Base-by-base conservation (phyloP, 2,113 vertebrate species). In the Heloderma charlesbogerti region DNA sequence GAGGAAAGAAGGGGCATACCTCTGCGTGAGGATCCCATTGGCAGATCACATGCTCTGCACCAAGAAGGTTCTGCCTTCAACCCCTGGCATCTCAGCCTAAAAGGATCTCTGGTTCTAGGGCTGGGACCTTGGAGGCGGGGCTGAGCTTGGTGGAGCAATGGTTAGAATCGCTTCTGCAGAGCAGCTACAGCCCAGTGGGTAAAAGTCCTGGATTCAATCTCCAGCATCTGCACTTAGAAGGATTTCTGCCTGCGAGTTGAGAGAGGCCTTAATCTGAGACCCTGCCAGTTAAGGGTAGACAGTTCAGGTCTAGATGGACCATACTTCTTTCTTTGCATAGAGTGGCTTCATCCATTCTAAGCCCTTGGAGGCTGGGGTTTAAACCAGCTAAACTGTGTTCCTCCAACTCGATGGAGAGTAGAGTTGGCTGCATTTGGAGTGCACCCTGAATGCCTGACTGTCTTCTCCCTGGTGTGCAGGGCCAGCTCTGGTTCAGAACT, bases 401-500 rank as follows among this genome's bases (percentile, higher is more conserved):
- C 43, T 48, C 29, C 29, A 34, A 20, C 31, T 57, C 79, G 1
- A 8, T 15, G 48, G n/a, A 81, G 31, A 3, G 15, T 15, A 2
- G 18, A 8, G 8, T 25, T 16, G 9, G n/a, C 6, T 48, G 51
- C 6, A 18, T n/a, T 27, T 37, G 5, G 4, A 5, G 9, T 3
- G 57, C 37, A 12, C 77, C 43, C 27, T 40, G 87, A 25, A 4
- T 16, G 27, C 13, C 1, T 18, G 25, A 29, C 4, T n/a, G 1
- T 7, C 37, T 92, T 63, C 6, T 88, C 54, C 29, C 29, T 91
- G 29, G 1, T 88, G 1, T 87, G 77, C 95, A 99, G 99, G 99
- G 84, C 98, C 98, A 2, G 75, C 97, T 0, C 97, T 99, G 43
- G 98, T 99, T 95, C 99, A 99, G 97, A 99, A 99, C 95, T 95